Base-by-base conservation (phyloP, 2,113 vertebrate genomes). In the Puffinus mauretanicus region DNA sequence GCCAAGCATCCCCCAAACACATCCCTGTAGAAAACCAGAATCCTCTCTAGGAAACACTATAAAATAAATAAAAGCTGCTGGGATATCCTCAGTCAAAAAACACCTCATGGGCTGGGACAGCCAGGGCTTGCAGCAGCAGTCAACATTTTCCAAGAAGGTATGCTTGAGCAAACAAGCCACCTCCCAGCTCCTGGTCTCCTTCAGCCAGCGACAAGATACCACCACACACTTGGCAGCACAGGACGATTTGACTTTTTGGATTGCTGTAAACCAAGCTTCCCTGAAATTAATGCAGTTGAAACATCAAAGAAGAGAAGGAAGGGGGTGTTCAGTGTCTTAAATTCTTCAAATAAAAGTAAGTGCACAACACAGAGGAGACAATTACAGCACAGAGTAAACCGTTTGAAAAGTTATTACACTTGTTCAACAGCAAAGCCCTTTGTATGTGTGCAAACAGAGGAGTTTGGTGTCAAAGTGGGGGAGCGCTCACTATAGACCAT, bases 381-480 rank as follows among this genome's bases (percentile, higher is more conserved):
- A 92, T 64, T 16, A 47, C 2, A 2, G 83, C 88, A 8, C 3
- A 3, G 66, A 93, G 83, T 46, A 58, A 94, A 94, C 40, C 2
- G 10, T 15, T 69, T 15, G 89, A 71, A 4, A 82, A 94, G 81
- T 82, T 91, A 16, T 38, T 66, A 71, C 86, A 60, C 92, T 94
- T 94, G 93, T 89, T 90, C 82, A 83, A 32, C 66, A 80, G 94
- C 90, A 75, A 18, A 92, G 76, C 21, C 82, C 86, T 96, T 75
- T 80, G 94, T 91, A 0, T 54, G 84, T 17, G 75, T 67, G 81
- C 91, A 86, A 81, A 93, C 0, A 88, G 71, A 88, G 83, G 1
- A 16, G 91, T 12, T 32, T 18, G 77, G 93, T 79, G 94, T 16
- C 93, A 36, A 26, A 92, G 85, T 32, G 88, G 91, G 88, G 91